Percentiles rank a stretch among this genome's conserved stretches.
Conservation (phyloP, 2,888 invertebrate species). For the Orthosia gracilis region DNA sequence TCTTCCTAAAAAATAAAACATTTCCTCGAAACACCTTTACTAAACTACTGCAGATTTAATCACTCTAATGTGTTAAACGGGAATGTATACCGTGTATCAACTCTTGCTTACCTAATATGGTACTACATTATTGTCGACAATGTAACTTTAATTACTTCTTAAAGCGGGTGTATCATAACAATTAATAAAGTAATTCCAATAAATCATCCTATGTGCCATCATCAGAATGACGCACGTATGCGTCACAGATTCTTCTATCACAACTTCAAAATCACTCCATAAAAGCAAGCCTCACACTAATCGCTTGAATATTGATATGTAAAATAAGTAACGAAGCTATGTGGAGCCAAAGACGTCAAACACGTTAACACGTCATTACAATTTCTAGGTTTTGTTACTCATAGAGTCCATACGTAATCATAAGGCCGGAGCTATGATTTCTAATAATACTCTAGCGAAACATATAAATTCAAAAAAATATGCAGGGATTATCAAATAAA, state of each 20-base stretch:
- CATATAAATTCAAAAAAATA: no score
- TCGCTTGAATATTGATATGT: slow-evolving; percentile 28
- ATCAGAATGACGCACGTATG: slow-evolving; percentile 39
- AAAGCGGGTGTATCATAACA: not conserved
- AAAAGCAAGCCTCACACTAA: not conserved
- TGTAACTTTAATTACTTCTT: not conserved
- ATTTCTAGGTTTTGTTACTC: slow-evolving; percentile 5
- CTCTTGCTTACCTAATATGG: not conserved
- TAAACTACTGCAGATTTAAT: not conserved
- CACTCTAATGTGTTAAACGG: not conserved
- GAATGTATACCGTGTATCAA: not conserved
- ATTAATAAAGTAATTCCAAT: slow-evolving; percentile 20
- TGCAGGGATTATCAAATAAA: no score
- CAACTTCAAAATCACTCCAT: slow-evolving; percentile 20
- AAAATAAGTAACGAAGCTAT: slow-evolving; percentile 12
- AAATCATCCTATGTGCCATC: slow-evolving; percentile 33
- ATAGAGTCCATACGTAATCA: not conserved
- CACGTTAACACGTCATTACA: slow-evolving; percentile 3
- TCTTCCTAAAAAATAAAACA: not conserved
- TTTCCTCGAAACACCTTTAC: not conserved
- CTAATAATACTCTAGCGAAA: not conserved
- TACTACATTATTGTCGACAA: not conserved
- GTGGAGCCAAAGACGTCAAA: not conserved
- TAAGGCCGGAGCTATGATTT: not conserved
- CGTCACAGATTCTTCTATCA: slow-evolving; percentile 33